Base-by-base conservation (phyloP, 2,888 invertebrate genomes). In the Strigamia crassipes region DNA sequence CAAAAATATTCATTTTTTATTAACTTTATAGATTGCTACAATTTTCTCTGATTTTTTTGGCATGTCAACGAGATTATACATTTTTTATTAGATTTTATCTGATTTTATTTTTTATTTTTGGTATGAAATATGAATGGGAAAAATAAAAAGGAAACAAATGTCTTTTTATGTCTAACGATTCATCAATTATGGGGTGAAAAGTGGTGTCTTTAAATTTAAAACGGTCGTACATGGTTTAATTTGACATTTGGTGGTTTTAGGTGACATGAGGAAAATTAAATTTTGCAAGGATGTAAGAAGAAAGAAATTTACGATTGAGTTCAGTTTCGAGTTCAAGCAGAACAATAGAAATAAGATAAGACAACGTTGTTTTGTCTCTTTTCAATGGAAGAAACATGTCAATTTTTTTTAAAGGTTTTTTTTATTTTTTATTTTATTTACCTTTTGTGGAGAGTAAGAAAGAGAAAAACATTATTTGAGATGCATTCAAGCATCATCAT, bases 171-270 rank as follows among this genome's bases (percentile, higher is more conserved):
- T 61, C 23, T 61, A 61, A 21, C 21, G 61, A 61, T 12, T 46
- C 61, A 61, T 61, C 61, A 61, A 61, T 61, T 61, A 61, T 61
- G 61, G 61, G 61, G 61, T 23, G 23, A 23, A 61, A 61, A 61
- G 23, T 23, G 23, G 21, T 61, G 61, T 23, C 61, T 61, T 23
- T 23, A 61, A 61, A 21, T 61, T 23, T 61, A 61, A 61, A 21
- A 61, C 61, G 10, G 61, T 23, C 61, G 23, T 8, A 18, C 10
- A 61, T 18, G 18, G 21, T 18, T 61, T 61, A 61, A 23, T 18
- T 61, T 21, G n/a, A 21, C 61, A 61, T 61, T 46, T 61, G 61
- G 61, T 6, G 21, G 21, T 21, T 61, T 61, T 61, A 61, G 61
- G 61, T 61, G 61, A 61, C 61, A 18, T 21, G 61, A 61, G 18